phyloP scores from a whole-genome alignment of 2,113 vertebrate species.

The Cacatua alba region DNA sequence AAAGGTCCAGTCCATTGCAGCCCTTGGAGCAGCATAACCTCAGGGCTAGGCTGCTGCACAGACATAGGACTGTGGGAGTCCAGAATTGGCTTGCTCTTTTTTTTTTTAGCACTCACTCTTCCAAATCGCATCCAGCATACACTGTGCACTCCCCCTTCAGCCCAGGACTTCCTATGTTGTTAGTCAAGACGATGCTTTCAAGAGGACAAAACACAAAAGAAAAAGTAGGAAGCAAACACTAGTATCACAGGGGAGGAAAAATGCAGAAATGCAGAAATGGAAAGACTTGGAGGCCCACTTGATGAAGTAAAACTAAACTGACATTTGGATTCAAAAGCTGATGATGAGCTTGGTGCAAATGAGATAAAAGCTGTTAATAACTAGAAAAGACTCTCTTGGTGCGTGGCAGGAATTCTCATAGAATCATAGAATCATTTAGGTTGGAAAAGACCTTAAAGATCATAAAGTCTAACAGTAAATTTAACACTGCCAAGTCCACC shows the following conservation, averaged over 20 bases:
- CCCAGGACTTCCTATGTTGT: background rate
- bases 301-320: background rate
- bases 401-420: background rate
- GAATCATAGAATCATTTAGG: background rate
- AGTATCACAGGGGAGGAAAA: background rate
- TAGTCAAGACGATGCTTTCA: background rate
- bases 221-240: background rate
- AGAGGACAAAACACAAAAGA: background rate
- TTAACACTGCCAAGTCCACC: background rate
- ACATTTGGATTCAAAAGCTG: background rate
- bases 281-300: background rate
- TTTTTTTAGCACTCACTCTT: background rate
- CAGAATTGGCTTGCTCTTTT: background rate
- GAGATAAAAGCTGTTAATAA: background rate
- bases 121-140: background rate
- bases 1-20: rapidly evolving
- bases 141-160: background rate
- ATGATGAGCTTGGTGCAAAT: background rate
- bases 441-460: background rate
- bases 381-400: background rate
- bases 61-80: background rate
- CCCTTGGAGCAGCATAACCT: background rate
- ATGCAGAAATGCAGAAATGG: background rate
- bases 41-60: background rate
- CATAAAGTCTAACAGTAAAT: background rate